phyloP scores from a whole-genome alignment of 2,888 invertebrate genomes.

The Volucella zonaria region DNA sequence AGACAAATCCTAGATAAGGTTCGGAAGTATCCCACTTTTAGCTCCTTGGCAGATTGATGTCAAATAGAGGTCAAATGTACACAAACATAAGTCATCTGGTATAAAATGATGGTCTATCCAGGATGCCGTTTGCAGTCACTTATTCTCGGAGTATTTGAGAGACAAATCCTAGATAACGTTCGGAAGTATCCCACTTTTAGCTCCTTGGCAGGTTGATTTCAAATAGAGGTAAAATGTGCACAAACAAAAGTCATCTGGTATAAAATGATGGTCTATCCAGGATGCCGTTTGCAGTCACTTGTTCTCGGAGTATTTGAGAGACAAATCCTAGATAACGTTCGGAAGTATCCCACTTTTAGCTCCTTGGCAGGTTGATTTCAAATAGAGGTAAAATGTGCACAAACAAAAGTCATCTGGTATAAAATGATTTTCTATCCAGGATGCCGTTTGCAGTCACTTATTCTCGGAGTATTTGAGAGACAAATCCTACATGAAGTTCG shows the following conservation, averaged over 20 bases:
- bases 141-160: conserved; percentile 19
- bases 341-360: conserved; percentile 20
- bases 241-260: conserved; percentile 20
- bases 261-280: conserved; percentile 9
- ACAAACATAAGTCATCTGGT: conserved; percentile 19
- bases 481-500: background rate
- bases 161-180: background rate
- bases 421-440: conserved; percentile 9
- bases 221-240: background rate
- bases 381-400: background rate
- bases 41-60: background rate
- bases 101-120: conserved; percentile 1
- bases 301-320: conserved; percentile 25
- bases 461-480: conserved; percentile 21
- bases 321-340: background rate
- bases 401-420: conserved; percentile 15
- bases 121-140: conserved; percentile 23
- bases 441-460: conserved; percentile 18
- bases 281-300: conserved; percentile 26
- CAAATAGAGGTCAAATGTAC: background rate
- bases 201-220: background rate
- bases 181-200: conserved; percentile 18
- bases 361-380: background rate
- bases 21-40: conserved; percentile 1
- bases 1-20: background rate